A percentile compares a stretch with the other conserved stretches of the same genome.
These are phyloP conservation scores for Zeugodacus cucurbitae DNA, from an alignment of 1,140 invertebrate genomes.

Conservation along the genomic window DNA sequence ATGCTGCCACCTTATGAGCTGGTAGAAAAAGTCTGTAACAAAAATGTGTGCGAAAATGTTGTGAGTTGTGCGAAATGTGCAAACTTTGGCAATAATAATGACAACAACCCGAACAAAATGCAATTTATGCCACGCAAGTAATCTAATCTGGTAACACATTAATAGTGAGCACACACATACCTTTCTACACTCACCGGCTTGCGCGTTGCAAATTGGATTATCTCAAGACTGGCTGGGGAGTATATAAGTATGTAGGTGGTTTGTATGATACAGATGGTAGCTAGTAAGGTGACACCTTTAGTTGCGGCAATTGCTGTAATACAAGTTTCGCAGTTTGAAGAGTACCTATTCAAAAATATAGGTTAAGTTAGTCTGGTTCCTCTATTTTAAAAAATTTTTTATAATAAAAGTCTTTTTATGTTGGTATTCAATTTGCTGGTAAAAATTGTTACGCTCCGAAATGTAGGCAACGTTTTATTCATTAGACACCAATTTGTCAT, in stretches of 20 bases:
- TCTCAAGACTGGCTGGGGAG: not conserved
- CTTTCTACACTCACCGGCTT: not conserved
- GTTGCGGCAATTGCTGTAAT: not conserved
- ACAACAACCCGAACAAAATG: not conserved
- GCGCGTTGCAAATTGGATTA: not conserved
- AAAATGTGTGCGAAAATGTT: not conserved
- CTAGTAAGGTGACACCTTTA: not conserved
- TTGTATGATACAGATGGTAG: not conserved
- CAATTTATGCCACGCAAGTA: not conserved
- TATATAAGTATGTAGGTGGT: not conserved
- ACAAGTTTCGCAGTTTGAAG: too few relatives aligned
- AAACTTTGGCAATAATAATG: not conserved
- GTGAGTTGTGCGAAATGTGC: not conserved
- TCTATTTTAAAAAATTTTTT: too few relatives aligned
- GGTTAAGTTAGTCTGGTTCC: too few relatives aligned
- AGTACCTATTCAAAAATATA: too few relatives aligned
- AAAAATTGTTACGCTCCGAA: too few relatives aligned
- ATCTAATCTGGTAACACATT: not conserved
- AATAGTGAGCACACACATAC: not conserved
- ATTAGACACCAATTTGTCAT: too few relatives aligned
- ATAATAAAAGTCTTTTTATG: not conserved
- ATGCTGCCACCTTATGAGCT: too few relatives aligned
- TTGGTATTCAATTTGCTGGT: too few relatives aligned
- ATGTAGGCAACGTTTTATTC: too few relatives aligned
- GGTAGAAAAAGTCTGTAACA: not conserved